Evolutionary conservation across 2,888 invertebrate species (phyloP), one percentile per base, ranked within the genome.

Genomic region (Tipula confusa): DNA sequence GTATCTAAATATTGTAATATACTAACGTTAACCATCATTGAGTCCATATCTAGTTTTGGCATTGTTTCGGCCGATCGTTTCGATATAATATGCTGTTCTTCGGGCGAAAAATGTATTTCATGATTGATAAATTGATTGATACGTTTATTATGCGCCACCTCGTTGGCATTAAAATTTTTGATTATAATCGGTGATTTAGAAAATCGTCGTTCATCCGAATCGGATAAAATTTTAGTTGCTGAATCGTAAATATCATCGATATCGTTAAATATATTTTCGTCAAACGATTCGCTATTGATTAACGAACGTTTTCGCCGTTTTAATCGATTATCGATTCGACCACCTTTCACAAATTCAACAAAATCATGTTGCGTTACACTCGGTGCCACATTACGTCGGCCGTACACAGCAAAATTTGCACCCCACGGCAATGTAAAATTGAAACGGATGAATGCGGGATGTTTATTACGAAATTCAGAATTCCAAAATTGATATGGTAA

Each of bases 281-380:
- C 29, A 5, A 82, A 29, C 4, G 29, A 29, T 24, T 80, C 15
- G 29, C 13, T 82, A 48, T 82, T 43, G 28, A 64, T 15, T 28
- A 29, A 80, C 84, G 80, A n/a, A 83, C 85, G 84, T 83, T 84
- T 85, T 84, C 90, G 87, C 87, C 93, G 92, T 86, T 94, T 92
- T 86, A 95, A 90, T 86, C 95, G 92, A 87, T 95, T 95, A 87
- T 96, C 95, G 84, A 96, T 92, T 84, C 96, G 91, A 83, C 96
- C 96, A 36, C 96, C 96, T 87, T 95, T 95, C 86, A 98, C 95
- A 88, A 98, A 96, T 91, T 98, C 97, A 86, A 96, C 96, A 90
- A 98, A 98, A 89, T 99, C 98, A 90, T 98, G 97, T 90, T 97
- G 97, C 85, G 98, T 98, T 87, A 98, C 96, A 88, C 98, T 97